Conservation (phyloP, 1,140 invertebrate genomes). For the Drosophila rufa region DNA sequence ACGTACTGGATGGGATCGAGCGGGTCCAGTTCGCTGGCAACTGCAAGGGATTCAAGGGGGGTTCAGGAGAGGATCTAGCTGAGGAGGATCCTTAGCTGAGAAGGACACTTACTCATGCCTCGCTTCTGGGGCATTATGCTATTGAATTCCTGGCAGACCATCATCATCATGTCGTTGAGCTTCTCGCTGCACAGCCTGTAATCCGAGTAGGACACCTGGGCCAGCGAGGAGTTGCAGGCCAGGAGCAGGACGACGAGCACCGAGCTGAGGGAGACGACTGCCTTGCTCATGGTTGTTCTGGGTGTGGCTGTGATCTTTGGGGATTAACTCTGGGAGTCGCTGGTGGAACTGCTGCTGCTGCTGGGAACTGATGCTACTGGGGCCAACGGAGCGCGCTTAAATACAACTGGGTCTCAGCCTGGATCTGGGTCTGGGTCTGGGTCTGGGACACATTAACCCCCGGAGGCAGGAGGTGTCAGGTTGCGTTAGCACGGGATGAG, state of each 20-base stretch:
- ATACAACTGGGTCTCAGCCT: conserved; percentile 35
- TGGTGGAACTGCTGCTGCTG: conserved; percentile 10
- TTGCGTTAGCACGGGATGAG: conserved; percentile 72
- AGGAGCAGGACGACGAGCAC: conserved; percentile 18
- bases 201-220: conserved; percentile 3
- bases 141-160: conserved; percentile 51
- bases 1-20: conserved; percentile 67
- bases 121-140: conserved; percentile 47
- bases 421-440: conserved; percentile 19
- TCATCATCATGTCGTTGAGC: conserved; percentile 48
- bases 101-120: conserved; percentile 53
- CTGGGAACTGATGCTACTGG: conserved; percentile 58
- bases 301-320: conserved; percentile 27
- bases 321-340: conserved; percentile 17
- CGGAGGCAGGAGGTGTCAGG: conserved; percentile 47
- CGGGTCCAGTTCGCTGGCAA: conserved; percentile 43
- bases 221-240: conserved; percentile 6
- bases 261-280: not conserved
- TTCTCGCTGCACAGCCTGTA: conserved; percentile 47
- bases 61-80: not conserved
- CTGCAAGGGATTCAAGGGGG: conserved; percentile 17
- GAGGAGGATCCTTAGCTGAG: not conserved
- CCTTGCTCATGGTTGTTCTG: conserved; percentile 10
- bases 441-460: conserved; percentile 32
- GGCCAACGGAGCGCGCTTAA: conserved; percentile 49